Conservation (phyloP, 2,113 vertebrate species). For the Lepisosteus osseus region DNA sequence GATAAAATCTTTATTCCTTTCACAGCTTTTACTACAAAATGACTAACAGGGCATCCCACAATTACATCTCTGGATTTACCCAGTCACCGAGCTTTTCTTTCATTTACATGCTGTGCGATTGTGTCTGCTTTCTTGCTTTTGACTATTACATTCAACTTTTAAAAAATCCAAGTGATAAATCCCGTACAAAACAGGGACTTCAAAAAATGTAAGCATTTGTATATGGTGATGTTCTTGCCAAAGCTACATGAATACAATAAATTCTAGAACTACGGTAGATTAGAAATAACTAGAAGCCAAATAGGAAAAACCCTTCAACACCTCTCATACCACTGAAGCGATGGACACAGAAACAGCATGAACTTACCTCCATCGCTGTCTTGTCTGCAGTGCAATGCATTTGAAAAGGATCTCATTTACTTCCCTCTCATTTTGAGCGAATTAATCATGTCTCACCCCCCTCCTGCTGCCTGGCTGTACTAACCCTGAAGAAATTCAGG, state of each 20-base stretch:
- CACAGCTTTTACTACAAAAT: no score
- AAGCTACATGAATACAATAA: no score
- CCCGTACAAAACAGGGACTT: no score
- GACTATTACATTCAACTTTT: constrained; percentile 36
- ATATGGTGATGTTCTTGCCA: no score
- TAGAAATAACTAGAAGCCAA: constrained; percentile 40
- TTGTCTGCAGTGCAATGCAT: constrained; percentile 14
- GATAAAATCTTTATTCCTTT: no score
- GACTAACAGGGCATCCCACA: no score
- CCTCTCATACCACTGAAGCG: no score
- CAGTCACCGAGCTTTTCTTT: neutral
- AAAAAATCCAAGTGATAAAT: constrained; percentile 31
- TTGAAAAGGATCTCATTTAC: constrained; percentile 15
- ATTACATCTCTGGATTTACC: no score
- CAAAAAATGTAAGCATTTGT: no score
- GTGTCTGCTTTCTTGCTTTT: constrained; percentile 25
- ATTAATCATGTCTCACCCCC: constrained; percentile 21
- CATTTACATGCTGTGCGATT: constrained; percentile 24
- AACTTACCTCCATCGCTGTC: constrained; percentile 39
- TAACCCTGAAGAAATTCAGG: constrained; percentile 30
- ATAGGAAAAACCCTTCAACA: constrained; percentile 25
- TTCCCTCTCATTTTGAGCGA: constrained; percentile 12
- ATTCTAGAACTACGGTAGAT: constrained; percentile 19
- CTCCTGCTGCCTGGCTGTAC: constrained; percentile 9
- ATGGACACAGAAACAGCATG: constrained; percentile 4